A percentile compares a stretch with the other conserved stretches of the same genome.
Evolutionary conservation across 2,888 invertebrate genomes (phyloP).

Genomic region (Plebejus argus): DNA sequence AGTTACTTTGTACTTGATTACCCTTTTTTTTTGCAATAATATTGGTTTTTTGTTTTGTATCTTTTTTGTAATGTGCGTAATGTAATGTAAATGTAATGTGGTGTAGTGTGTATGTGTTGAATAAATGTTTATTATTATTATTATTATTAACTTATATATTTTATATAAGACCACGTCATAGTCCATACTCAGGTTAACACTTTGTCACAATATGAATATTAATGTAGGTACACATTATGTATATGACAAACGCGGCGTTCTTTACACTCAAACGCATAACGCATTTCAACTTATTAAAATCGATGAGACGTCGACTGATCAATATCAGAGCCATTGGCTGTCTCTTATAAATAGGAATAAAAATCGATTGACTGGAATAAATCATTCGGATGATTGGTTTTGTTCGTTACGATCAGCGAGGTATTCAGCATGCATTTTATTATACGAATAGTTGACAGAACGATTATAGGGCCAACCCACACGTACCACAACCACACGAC

Average conservation of each 20-base stretch:
- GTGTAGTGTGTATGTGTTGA: no score
- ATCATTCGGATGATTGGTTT: neutral
- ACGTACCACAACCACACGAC: no score
- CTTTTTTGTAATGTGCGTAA: no score
- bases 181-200: neutral
- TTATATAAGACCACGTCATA: no score
- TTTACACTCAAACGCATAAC: neutral
- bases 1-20: no score
- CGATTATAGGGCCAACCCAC: no score
- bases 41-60: no score
- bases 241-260: neutral
- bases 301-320: conserved; percentile 6
- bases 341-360: neutral
- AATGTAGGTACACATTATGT: neutral
- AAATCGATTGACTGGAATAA: neutral
- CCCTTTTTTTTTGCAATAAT: no score
- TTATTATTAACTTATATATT: no score
- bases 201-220: neutral
- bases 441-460: no score
- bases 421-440: neutral
- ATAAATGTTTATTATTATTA: no score
- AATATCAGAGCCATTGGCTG: neutral
- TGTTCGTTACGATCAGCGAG: neutral
- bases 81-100: no score
- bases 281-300: neutral